phyloP scores from a whole-genome alignment of 2,797 vertebrate genomes.

The Staurois parvus region DNA sequence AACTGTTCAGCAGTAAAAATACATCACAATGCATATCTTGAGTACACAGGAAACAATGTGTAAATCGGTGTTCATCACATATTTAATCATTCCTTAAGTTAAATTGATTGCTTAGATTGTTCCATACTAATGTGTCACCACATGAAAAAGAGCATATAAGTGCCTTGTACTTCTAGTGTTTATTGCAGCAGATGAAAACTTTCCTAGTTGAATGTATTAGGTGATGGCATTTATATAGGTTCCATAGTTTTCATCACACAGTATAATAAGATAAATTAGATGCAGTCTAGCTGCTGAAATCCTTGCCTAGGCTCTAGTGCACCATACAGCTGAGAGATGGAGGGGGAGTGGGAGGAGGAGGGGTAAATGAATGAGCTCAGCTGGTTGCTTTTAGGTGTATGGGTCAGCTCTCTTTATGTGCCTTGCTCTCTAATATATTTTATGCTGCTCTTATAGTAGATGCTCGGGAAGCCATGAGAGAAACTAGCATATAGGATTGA shows the following conservation, averaged over 20 bases:
- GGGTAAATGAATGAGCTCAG: constrained; percentile 49
- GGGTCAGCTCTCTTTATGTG: constrained; percentile 58
- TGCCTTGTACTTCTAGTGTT: background rate
- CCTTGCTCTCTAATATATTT: constrained; percentile 23
- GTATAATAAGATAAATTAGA: constrained; percentile 5
- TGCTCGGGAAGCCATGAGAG: constrained; percentile 40
- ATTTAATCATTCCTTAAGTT: background rate
- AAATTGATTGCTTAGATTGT: background rate
- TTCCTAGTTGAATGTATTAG: background rate
- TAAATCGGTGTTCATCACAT: background rate
- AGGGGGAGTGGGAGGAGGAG: constrained; percentile 60
- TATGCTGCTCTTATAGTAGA: constrained; percentile 49
- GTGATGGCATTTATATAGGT: background rate
- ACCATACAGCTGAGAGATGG: constrained; percentile 41
- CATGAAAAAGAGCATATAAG: background rate
- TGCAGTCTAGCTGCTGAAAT: constrained; percentile 17
- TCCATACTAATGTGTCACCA: too few relatives aligned
- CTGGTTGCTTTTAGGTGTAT: constrained; percentile 63
- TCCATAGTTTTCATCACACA: background rate
- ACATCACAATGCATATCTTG: background rate
- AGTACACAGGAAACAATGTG: background rate
- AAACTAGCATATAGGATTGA: constrained; percentile 32
- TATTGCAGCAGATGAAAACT: background rate
- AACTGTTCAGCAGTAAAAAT: too few relatives aligned
- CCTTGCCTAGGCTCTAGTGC: background rate